These are phyloP conservation scores for Zophobas atratus DNA, from an alignment of 1,140 invertebrate genomes.

Conservation along the genomic window DNA sequence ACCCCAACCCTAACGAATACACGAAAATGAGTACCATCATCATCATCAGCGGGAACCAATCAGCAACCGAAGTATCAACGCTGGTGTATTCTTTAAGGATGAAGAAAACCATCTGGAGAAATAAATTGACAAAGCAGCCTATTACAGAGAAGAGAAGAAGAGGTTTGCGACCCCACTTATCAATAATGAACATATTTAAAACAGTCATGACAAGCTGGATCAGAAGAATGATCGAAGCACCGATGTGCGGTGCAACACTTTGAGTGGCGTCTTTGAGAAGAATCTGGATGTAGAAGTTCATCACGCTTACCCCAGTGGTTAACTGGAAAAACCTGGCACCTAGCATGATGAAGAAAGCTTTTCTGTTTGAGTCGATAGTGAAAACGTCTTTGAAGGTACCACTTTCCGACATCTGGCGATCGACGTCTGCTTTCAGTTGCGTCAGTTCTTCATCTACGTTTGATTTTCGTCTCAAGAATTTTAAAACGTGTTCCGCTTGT, in stretches of 20 bases:
- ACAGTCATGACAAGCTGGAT: conserved; percentile 73
- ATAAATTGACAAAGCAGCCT: conserved; percentile 66
- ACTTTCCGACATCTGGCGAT: conserved; percentile 56
- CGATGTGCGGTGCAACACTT: conserved; percentile 73
- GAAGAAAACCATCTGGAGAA: conserved; percentile 72
- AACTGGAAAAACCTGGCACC: conserved; percentile 58
- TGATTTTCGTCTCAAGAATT: conserved; percentile 69
- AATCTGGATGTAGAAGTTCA: conserved; percentile 76
- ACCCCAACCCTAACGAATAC: conserved; percentile 61
- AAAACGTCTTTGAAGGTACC: conserved; percentile 63
- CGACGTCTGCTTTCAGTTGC: conserved; percentile 57
- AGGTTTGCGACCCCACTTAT: conserved; percentile 76
- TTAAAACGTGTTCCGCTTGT: conserved; percentile 57
- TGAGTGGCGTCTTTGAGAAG: conserved; percentile 70
- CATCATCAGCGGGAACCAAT: conserved; percentile 60
- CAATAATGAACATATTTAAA: conserved; percentile 76
- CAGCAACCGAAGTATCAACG: conserved; percentile 61
- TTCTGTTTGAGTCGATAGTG: conserved; percentile 60
- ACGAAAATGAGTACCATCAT: conserved; percentile 59
- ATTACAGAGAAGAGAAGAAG: conserved; percentile 62
- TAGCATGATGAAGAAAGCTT: conserved; percentile 56
- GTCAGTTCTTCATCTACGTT: conserved; percentile 59
- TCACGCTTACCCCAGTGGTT: conserved; percentile 74
- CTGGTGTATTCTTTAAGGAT: conserved; percentile 46
- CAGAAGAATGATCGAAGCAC: conserved; percentile 72